Evolutionary conservation across 2,888 invertebrate genomes (phyloP).

Genomic region (Petrophora chlorosata): DNA sequence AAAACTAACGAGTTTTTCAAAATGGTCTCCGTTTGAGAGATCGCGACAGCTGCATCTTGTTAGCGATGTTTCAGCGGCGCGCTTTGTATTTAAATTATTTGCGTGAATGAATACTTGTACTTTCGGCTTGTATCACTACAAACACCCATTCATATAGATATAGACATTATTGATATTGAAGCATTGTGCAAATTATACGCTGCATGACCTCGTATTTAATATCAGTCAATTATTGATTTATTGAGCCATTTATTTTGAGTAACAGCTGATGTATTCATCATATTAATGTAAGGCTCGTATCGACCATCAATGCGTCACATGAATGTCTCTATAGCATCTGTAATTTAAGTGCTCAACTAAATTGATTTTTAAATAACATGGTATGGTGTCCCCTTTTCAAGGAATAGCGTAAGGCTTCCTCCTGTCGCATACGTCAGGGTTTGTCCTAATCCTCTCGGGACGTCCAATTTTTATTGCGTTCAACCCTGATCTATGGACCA

Average conservation of each 20-base stretch:
- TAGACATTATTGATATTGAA: conserved; percentile 58
- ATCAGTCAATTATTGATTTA: conserved; percentile 70
- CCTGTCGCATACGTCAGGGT: conserved; percentile 79
- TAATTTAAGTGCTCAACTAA: conserved; percentile 58
- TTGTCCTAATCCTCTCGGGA: conserved; percentile 77
- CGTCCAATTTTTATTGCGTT: conserved; percentile 78
- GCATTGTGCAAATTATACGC: conserved; percentile 70
- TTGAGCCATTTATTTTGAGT: conserved; percentile 59
- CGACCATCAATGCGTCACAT: conserved; percentile 48
- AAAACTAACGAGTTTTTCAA: conserved; percentile 80
- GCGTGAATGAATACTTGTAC: conserved; percentile 65
- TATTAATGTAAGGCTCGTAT: conserved; percentile 46
- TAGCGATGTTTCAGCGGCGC: conserved; percentile 67
- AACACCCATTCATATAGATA: conserved; percentile 59
- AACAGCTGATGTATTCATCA: conserved; percentile 65
- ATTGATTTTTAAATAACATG: conserved; percentile 75
- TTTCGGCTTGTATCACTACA: conserved; percentile 48
- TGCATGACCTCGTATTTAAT: conserved; percentile 64
- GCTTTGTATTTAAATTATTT: conserved; percentile 77
- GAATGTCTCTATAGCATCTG: conserved; percentile 44
- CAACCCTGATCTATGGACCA: conserved; percentile 73
- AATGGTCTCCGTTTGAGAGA: conserved; percentile 72
- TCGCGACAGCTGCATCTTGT: conserved; percentile 81
- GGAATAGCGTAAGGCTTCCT: conserved; percentile 71
- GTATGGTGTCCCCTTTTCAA: conserved; percentile 58